A percentile compares a stretch with the other conserved stretches of the same genome.
Conservation (phyloP, 2,797 vertebrate species). For the Columba guinea region DNA sequence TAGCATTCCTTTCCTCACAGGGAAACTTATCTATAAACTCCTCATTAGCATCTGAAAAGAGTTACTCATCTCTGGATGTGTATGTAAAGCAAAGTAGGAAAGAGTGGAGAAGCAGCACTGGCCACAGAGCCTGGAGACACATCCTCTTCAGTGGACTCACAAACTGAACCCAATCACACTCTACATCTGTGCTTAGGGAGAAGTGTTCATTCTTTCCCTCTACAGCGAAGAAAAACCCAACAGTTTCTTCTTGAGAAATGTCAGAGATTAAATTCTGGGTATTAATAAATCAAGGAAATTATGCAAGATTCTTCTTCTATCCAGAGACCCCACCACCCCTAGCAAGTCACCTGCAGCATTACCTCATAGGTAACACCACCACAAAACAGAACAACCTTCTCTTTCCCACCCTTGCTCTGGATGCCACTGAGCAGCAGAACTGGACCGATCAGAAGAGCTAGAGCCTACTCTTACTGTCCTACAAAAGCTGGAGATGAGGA, state of each 20-base stretch:
- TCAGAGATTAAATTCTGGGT: not conserved
- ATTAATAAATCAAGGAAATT: not conserved
- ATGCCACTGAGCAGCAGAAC: not conserved
- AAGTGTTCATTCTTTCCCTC: not conserved
- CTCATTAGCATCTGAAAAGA: constrained; percentile 35
- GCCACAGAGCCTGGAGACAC: not conserved
- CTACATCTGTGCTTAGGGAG: not conserved
- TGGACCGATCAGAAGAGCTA: not conserved
- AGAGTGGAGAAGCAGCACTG: not conserved
- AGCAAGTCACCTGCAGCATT: not conserved
- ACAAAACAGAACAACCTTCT: not conserved
- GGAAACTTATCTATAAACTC: constrained; percentile 7
- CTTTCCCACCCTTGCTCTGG: not conserved
- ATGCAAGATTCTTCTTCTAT: not conserved
- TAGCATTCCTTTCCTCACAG: not conserved
- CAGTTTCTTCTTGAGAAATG: not conserved
- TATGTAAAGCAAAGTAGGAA: not conserved
- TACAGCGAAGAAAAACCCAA: not conserved
- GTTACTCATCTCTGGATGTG: not conserved
- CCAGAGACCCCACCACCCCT: not conserved
- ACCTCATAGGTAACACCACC: not conserved
- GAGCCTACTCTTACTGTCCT: not conserved
- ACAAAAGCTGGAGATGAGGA: not conserved
- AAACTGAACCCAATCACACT: not conserved
- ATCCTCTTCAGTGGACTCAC: not conserved